A percentile compares a stretch with the other conserved stretches of the same genome.
These are phyloP conservation scores for Oryzaephilus surinamensis DNA, from an alignment of 1,140 invertebrate species.

Conservation along the genomic window DNA sequence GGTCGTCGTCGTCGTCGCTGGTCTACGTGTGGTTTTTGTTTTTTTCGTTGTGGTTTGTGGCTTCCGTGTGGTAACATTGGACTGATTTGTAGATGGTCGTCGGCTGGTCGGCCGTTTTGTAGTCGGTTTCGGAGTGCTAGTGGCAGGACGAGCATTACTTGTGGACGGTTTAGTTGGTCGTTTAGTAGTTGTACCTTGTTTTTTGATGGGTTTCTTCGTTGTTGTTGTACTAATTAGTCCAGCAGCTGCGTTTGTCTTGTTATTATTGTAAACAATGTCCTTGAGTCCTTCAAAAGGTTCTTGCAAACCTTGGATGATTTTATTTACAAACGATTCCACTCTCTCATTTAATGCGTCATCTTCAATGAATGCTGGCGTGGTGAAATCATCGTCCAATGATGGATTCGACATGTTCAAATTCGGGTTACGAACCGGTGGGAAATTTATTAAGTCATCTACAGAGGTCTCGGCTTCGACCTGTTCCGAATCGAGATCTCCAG, in stretches of 20 bases:
- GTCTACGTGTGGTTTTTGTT: conserved; percentile 15
- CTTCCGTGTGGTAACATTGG: conserved; percentile 35
- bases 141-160: conserved; percentile 26
- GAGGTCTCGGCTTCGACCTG: conserved; percentile 31
- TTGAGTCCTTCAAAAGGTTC: conserved; percentile 69
- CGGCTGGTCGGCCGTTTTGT: conserved; percentile 5
- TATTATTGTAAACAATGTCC: conserved; percentile 50
- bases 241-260: conserved; percentile 28
- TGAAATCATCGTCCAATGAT: conserved; percentile 45
- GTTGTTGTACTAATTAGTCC: conserved; percentile 29
- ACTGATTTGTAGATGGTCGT: conserved; percentile 25
- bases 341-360: conserved; percentile 65
- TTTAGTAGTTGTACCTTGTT: conserved; percentile 28
- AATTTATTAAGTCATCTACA: conserved; percentile 62
- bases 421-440: conserved; percentile 73
- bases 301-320: conserved; percentile 69
- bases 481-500: conserved; percentile 24
- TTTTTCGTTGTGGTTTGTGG: conserved; percentile 29
- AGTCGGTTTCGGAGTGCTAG: conserved; percentile 13
- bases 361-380: conserved; percentile 60
- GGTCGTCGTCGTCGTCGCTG: conserved; percentile 18
- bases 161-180: conserved; percentile 31
- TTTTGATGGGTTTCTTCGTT: conserved; percentile 38
- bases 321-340: conserved; percentile 69
- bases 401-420: conserved; percentile 56